These are phyloP conservation scores for Busseola fusca DNA, from an alignment of 2,888 invertebrate genomes.

Conservation along the genomic window DNA sequence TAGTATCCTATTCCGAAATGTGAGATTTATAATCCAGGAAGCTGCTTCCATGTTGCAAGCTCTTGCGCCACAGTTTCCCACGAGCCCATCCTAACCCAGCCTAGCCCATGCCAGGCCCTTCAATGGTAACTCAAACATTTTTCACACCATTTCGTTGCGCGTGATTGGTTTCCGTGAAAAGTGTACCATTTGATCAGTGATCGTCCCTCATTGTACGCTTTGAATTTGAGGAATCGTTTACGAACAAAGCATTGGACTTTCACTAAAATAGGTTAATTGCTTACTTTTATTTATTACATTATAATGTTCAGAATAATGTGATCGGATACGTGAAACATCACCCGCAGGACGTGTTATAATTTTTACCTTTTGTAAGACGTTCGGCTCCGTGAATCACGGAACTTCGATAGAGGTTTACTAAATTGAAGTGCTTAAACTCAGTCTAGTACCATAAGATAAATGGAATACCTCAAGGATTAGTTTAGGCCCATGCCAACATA, in stretches of 20 bases:
- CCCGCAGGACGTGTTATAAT: background rate
- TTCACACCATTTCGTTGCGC: conserved; percentile 82
- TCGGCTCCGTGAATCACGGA: background rate
- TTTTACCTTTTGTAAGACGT: background rate
- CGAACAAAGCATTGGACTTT: conserved; percentile 72
- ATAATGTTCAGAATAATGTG: conserved; percentile 3
- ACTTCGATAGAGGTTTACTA: background rate
- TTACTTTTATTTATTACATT: conserved; percentile 28
- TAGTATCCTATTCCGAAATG: conserved; percentile 25
- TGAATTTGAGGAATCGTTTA: conserved; percentile 68
- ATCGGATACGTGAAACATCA: background rate
- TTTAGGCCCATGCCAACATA: background rate
- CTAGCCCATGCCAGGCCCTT: conserved; percentile 78
- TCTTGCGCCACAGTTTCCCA: conserved; percentile 74
- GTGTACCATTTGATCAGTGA: conserved; percentile 69
- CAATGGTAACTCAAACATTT: conserved; percentile 72
- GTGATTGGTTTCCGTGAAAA: conserved; percentile 77
- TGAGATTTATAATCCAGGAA: conserved; percentile 39
- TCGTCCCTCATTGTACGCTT: conserved; percentile 74
- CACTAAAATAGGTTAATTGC: conserved; percentile 69
- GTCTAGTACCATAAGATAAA: background rate
- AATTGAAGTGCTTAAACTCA: background rate
- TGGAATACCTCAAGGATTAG: conserved; percentile 11
- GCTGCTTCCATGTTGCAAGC: conserved; percentile 26
- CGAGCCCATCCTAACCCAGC: conserved; percentile 79